A percentile compares a stretch with the other conserved stretches of the same genome.
phyloP scores from a whole-genome alignment of 1,140 invertebrate genomes.

The Heliconius hermathena region DNA sequence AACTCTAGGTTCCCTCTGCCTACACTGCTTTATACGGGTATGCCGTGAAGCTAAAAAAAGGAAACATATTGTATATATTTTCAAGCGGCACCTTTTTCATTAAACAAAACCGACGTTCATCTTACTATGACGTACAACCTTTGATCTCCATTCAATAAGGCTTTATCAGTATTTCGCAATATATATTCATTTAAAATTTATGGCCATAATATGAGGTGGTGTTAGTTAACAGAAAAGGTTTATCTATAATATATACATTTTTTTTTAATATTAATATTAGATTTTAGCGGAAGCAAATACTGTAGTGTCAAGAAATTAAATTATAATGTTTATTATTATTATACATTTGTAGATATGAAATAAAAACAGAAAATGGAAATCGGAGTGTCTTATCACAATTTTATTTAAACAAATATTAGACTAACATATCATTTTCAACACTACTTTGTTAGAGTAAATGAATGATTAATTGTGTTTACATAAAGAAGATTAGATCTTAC shows the following conservation, averaged over 20 bases:
- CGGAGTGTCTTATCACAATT: too few relatives aligned
- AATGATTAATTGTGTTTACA: background rate
- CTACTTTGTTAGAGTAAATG: too few relatives aligned
- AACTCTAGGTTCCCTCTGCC: too few relatives aligned
- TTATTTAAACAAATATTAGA: too few relatives aligned
- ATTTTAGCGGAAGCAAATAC: too few relatives aligned
- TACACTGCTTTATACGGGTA: too few relatives aligned
- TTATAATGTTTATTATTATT: too few relatives aligned
- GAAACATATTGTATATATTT: background rate
- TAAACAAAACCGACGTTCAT: background rate
- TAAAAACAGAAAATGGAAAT: too few relatives aligned
- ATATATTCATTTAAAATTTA: background rate
- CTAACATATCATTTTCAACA: too few relatives aligned
- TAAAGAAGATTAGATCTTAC: background rate
- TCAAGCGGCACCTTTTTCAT: background rate
- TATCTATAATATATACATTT: background rate
- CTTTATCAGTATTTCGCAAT: slow-evolving; percentile 1
- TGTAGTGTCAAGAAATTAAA: too few relatives aligned
- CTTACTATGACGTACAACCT: background rate
- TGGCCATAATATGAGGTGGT: background rate
- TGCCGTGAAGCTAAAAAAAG: background rate
- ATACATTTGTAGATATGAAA: too few relatives aligned
- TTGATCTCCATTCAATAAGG: background rate
- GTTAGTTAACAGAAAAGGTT: background rate
- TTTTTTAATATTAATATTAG: too few relatives aligned